Evolutionary conservation across 1,140 invertebrate species (phyloP).

Genomic region (Trichonephila clavipes): DNA sequence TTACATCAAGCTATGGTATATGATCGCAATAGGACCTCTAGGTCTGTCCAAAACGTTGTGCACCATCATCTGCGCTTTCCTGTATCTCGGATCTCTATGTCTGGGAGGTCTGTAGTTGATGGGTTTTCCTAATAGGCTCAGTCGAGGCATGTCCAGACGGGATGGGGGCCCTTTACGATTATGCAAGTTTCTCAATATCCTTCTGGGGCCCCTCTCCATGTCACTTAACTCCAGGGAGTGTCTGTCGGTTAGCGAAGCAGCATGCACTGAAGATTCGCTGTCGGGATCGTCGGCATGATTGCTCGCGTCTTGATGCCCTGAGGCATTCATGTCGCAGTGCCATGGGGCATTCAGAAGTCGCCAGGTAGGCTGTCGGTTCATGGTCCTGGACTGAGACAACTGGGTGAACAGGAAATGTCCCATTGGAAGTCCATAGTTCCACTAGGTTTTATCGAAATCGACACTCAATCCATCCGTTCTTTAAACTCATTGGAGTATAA

Average conservation of each 20-base stretch:
- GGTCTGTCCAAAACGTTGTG: slow-evolving; percentile 97
- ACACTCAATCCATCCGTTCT: not conserved
- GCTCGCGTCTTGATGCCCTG: not conserved
- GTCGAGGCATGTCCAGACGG: slow-evolving; percentile 82
- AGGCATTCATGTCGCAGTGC: slow-evolving; percentile 43
- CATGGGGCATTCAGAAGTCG: slow-evolving; percentile 53
- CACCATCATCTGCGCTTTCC: slow-evolving; percentile 91
- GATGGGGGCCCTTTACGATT: slow-evolving; percentile 53
- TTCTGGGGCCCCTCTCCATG: slow-evolving; percentile 15
- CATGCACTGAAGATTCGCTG: not conserved
- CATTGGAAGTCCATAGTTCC: slow-evolving; percentile 25
- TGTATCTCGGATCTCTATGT: slow-evolving; percentile 92
- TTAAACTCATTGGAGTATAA: no score
- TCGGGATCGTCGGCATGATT: slow-evolving; percentile 45
- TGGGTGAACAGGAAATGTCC: slow-evolving; percentile 17
- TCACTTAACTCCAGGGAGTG: slow-evolving; percentile 52
- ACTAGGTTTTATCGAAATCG: not conserved
- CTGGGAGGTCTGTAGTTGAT: slow-evolving; percentile 86
- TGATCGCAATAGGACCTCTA: slow-evolving; percentile 89
- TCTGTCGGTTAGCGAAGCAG: not conserved
- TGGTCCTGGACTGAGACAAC: not conserved
- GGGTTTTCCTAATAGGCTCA: slow-evolving; percentile 93
- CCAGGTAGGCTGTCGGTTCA: slow-evolving; percentile 60
- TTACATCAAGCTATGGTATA: slow-evolving; percentile 96
- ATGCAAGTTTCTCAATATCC: slow-evolving; percentile 64